Evolutionary conservation across 2,797 vertebrate species (phyloP).

Genomic region (Acanthornis magna): DNA sequence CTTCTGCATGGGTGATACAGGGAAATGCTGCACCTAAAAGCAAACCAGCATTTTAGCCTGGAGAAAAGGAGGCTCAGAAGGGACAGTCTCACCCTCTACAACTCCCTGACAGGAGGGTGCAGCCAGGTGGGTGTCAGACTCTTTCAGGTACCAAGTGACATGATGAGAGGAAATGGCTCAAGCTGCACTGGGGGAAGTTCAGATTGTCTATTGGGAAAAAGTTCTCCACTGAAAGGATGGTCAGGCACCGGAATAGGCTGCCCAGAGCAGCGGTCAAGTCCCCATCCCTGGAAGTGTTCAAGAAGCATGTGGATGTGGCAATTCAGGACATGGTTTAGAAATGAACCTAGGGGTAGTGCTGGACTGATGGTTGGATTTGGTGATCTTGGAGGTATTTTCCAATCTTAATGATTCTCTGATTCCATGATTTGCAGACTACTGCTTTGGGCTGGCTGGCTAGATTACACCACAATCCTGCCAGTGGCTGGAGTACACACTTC

Average conservation of each 20-base stretch:
- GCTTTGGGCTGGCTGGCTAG: neutral
- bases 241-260: neutral
- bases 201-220: neutral
- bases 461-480: accelerated
- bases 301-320: neutral
- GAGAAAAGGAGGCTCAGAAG: neutral
- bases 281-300: neutral
- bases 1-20: neutral
- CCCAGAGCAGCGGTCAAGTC: neutral
- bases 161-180: accelerated
- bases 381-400: neutral
- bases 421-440: neutral
- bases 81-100: neutral
- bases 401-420: neutral
- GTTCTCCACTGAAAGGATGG: neutral
- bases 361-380: neutral
- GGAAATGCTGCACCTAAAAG: neutral
- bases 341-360: no score
- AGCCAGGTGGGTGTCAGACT: neutral
- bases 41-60: neutral
- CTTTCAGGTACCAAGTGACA: neutral
- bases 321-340: neutral
- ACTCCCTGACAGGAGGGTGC: neutral
- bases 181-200: neutral
- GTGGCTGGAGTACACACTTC: accelerated